Evolutionary conservation across 2,888 invertebrate species (phyloP).

Genomic region (Salpingus planirostris): DNA sequence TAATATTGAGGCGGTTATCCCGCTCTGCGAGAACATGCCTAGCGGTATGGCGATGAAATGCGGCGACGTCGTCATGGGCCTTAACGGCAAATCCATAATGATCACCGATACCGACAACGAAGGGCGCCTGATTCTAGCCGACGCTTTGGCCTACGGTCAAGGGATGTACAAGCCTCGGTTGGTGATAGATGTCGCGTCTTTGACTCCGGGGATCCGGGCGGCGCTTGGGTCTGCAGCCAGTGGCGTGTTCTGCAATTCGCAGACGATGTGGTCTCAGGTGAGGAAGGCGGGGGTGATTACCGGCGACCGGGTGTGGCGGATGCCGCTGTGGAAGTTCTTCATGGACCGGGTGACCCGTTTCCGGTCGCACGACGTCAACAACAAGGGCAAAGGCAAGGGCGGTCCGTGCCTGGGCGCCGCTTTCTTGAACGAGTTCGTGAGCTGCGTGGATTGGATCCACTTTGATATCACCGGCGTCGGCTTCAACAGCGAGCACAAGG

Average conservation of each 20-base stretch:
- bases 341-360: constrained; percentile 41
- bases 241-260: constrained; percentile 49
- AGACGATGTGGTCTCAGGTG: constrained; percentile 44
- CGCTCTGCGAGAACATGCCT: constrained; percentile 44
- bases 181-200: constrained; percentile 61
- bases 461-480: constrained; percentile 52
- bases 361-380: constrained; percentile 36
- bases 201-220: constrained; percentile 50
- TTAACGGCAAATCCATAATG: constrained; percentile 55
- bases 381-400: constrained; percentile 36
- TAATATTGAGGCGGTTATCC: constrained; percentile 44
- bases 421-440: constrained; percentile 47
- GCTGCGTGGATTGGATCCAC: constrained; percentile 51
- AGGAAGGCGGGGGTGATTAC: constrained; percentile 46
- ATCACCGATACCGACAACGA: constrained; percentile 54
- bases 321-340: constrained; percentile 52
- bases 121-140: constrained; percentile 37
- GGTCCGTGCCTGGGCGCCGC: constrained; percentile 38
- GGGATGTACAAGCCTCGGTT: constrained; percentile 48
- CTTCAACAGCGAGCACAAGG: constrained; percentile 44
- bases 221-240: constrained; percentile 47
- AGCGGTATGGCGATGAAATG: constrained; percentile 53
- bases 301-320: constrained; percentile 55
- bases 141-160: constrained; percentile 40
- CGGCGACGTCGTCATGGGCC: constrained; percentile 40